Conservation (phyloP, 1,140 invertebrate genomes). For the Orius insidiosus region DNA sequence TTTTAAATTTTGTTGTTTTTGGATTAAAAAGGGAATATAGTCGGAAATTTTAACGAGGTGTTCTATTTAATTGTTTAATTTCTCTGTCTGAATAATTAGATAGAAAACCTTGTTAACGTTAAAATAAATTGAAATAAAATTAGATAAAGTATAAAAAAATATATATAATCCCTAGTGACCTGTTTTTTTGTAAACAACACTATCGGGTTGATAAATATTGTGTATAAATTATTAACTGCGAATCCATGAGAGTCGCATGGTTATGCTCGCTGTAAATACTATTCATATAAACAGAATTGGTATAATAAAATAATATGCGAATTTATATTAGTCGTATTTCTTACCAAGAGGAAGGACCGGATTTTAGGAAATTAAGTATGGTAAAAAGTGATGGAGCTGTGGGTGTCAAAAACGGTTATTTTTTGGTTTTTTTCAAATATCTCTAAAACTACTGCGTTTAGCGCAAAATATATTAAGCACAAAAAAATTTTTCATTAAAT, state of each 20-base stretch:
- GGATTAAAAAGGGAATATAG: constrained; percentile 2
- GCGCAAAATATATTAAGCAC: too few species aligned
- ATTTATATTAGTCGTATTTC: constrained; percentile 2
- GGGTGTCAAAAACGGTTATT: too few species aligned
- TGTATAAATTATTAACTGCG: constrained; percentile 15
- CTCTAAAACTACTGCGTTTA: too few species aligned
- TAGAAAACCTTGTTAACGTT: constrained; percentile 2
- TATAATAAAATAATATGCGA: constrained; percentile 17
- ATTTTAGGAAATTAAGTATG: too few species aligned
- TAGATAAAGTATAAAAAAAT: constrained; percentile 15
- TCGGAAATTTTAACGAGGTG: constrained; percentile 4
- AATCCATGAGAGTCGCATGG: constrained; percentile 9
- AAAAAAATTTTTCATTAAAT: too few species aligned
- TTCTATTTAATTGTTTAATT: constrained; percentile 6
- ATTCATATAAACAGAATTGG: constrained; percentile 17
- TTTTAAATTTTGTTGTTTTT: neutral
- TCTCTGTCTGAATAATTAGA: constrained; percentile 1
- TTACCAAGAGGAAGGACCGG: neutral
- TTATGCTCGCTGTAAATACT: constrained; percentile 16
- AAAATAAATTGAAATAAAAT: constrained; percentile 13
- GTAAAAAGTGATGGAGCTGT: too few species aligned
- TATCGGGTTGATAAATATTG: constrained; percentile 14
- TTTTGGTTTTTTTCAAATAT: too few species aligned
- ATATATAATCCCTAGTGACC: constrained; percentile 17
- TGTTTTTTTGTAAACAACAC: constrained; percentile 16